Conservation (phyloP, 2,113 vertebrate genomes). For the Alaudala cheleensis region DNA sequence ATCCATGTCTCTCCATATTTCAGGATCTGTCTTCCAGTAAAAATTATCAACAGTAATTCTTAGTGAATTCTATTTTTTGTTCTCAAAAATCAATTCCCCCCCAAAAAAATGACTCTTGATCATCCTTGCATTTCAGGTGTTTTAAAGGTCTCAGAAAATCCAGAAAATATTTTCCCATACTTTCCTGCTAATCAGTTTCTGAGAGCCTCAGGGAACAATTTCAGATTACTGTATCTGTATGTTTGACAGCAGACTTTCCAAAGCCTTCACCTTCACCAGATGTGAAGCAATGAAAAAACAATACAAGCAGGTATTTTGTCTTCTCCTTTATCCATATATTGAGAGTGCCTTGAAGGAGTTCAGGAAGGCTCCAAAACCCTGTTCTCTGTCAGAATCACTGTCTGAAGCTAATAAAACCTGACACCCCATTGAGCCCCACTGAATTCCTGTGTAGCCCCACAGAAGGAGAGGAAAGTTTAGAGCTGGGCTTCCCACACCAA, state of each 20-base stretch:
- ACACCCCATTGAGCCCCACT: neutral
- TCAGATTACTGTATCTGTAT: neutral
- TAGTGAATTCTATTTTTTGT: neutral
- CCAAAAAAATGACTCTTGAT: neutral
- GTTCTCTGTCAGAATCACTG: neutral
- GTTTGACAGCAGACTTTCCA: neutral
- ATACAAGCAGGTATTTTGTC: neutral
- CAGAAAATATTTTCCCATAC: neutral
- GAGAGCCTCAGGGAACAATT: neutral
- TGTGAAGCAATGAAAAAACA: neutral
- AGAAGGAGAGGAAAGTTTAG: neutral
- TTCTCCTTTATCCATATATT: neutral
- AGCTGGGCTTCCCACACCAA: neutral
- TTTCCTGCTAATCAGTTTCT: neutral
- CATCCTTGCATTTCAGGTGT: neutral
- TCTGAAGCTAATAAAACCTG: neutral
- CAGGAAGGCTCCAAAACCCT: neutral
- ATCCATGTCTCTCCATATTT: neutral
- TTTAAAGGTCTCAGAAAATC: neutral
- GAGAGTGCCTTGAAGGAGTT: neutral
- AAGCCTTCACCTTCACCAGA: neutral
- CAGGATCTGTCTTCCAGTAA: neutral
- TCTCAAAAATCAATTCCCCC: neutral
- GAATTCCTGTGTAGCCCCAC: rapidly evolving
- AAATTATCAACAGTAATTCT: neutral